Evolutionary conservation across 2,888 invertebrate genomes (phyloP), one percentile per base, ranked within the genome.

Genomic region (Venusia cambrica): DNA sequence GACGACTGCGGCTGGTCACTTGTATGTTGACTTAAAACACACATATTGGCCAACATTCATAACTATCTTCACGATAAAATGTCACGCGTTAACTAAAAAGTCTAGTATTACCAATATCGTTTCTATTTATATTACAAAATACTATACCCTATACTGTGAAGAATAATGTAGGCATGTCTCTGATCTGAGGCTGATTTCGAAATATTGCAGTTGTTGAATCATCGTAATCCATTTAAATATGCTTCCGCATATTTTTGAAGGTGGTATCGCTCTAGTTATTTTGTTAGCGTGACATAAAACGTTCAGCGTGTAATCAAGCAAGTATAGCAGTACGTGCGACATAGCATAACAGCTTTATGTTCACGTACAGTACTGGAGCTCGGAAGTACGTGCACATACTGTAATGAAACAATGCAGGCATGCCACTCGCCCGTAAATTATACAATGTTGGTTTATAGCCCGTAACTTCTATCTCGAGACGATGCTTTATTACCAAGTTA

Each of bases 371-470:
- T 25, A 21, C 46, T 30, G 34, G 29, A 29, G 30, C 48, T 41
- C 39, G 17, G 45, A 41, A 44, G 45, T 43, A 43, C 38, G 32
- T 50, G 39, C 41, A 41, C 48, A 44, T 51, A 48, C 57, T 52
- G 56, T 60, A 61, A 54, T 60, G 50, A 54, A 66, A 72, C 69
- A 73, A 71, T 69, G 65, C 67, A 67, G 62, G 67, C 67, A 61
- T 51, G 57, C 45, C 51, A 46, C 50, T 34, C 37, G 19, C 39
- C 49, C 36, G 46, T 54, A 46, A 45, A 47, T 45, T 41, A 34
- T 43, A 47, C 47, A 48, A 46, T 50, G 51, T 45, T 36, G 31
- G 28, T 76, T 77, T 76, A 77, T 73, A 60, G 65, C 48, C 63
- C 69, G 68, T 73, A 70, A 75, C 67, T 57, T 57, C 60, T 58